phyloP scores from a whole-genome alignment of 2,797 vertebrate genomes.

The Notolepis coatsorum region DNA sequence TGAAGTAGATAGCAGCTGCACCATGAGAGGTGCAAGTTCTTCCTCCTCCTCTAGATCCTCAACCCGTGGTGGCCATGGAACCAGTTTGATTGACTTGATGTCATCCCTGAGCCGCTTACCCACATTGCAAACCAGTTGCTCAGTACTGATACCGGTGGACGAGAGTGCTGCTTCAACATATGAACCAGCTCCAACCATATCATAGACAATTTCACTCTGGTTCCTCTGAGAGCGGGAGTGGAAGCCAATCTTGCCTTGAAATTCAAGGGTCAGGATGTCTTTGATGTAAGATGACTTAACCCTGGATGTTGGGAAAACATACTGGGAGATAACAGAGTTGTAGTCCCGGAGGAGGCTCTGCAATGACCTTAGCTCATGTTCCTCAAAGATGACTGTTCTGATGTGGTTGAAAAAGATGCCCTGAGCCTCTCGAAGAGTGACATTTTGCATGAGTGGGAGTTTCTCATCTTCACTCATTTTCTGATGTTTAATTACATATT shows the following conservation, averaged over 20 bases:
- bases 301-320: conserved; percentile 2
- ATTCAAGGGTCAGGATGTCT: conserved; percentile 10
- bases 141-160: background rate
- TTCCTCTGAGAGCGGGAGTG: conserved; percentile 9
- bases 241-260: conserved; percentile 4
- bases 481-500: background rate
- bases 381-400: conserved; percentile 3
- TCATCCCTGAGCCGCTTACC: conserved; percentile 6
- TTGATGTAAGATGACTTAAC: background rate
- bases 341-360: conserved; percentile 23
- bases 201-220: conserved; percentile 4
- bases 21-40: conserved; percentile 8
- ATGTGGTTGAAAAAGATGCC: conserved; percentile 3
- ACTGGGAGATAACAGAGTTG: background rate
- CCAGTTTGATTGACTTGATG: conserved; percentile 8
- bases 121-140: conserved; percentile 6
- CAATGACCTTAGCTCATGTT: conserved; percentile 22
- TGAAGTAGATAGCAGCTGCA: conserved; percentile 16
- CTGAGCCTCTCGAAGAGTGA: conserved; percentile 10
- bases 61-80: conserved; percentile 1
- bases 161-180: background rate
- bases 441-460: too few relatives aligned
- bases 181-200: background rate
- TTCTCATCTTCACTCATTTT: too few relatives aligned
- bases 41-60: conserved; percentile 11